Conservation (phyloP, 2,113 vertebrate species). For the Aphyosemion australe region DNA sequence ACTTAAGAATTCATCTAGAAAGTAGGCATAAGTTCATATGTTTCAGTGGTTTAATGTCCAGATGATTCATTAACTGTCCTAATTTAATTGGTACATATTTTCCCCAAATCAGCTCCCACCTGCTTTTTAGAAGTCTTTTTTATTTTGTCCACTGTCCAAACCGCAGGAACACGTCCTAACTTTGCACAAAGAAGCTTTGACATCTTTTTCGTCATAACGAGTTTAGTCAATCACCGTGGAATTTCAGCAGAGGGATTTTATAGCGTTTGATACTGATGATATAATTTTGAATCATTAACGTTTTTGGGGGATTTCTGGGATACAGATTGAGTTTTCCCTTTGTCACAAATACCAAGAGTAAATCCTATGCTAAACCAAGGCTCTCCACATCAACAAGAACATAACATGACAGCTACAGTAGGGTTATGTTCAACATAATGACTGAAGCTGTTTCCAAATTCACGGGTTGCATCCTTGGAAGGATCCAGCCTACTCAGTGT, state of each 20-base stretch:
- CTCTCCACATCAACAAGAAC: too few relatives aligned
- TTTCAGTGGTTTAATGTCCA: slow-evolving; percentile 14
- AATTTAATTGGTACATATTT: slow-evolving; percentile 32
- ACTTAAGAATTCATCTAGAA: slow-evolving; percentile 16
- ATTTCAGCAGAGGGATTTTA: slow-evolving; percentile 27
- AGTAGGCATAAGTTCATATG: slow-evolving; percentile 23
- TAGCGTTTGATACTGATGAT: background rate
- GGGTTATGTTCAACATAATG: too few relatives aligned
- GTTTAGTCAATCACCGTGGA: slow-evolving; percentile 44
- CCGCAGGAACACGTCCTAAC: slow-evolving; percentile 10
- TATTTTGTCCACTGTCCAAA: slow-evolving; percentile 18
- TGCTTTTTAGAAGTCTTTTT: slow-evolving; percentile 29
- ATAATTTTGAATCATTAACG: background rate
- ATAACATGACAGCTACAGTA: too few relatives aligned
- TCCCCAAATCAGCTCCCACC: background rate
- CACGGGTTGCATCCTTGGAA: too few relatives aligned
- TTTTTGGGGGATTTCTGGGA: background rate
- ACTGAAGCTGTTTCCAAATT: too few relatives aligned
- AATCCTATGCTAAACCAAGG: too few relatives aligned
- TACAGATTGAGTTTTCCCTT: slow-evolving; percentile 1
- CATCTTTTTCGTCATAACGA: slow-evolving; percentile 23
- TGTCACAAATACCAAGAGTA: too few relatives aligned
- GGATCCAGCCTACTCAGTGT: too few relatives aligned
- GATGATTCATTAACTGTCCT: slow-evolving; percentile 29
- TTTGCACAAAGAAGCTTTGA: slow-evolving; percentile 40